Conservation (phyloP, 2,797 vertebrate genomes). For the Falco concolor region DNA sequence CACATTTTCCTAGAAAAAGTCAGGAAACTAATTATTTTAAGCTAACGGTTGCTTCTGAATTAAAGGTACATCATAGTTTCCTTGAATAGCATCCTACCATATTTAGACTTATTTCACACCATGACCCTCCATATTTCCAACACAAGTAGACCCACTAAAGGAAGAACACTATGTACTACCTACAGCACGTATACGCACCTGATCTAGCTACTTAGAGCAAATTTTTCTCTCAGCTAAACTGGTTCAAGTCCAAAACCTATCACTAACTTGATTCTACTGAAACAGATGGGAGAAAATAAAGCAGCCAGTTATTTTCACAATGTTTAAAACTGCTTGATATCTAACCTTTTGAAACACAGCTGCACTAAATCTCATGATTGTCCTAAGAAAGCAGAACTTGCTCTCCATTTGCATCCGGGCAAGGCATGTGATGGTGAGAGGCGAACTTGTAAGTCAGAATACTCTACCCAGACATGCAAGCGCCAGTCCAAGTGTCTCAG, state of each 20-base stretch:
- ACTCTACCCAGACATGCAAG: background rate
- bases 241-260: background rate
- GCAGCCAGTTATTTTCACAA: background rate
- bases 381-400: background rate
- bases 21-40: slow-evolving; percentile 3
- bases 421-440: background rate
- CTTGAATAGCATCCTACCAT: background rate
- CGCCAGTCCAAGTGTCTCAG: background rate
- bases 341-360: background rate
- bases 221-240: background rate
- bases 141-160: background rate
- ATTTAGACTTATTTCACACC: slow-evolving; percentile 1
- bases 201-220: background rate
- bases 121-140: background rate
- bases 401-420: background rate
- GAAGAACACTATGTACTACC: background rate
- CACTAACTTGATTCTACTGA: background rate
- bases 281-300: background rate
- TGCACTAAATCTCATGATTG: background rate
- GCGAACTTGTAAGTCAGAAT: background rate
- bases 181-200: background rate
- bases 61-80: background rate
- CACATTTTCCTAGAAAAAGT: background rate
- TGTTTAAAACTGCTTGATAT: background rate
- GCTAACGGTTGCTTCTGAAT: background rate